Evolutionary conservation across 2,888 invertebrate species (phyloP), one percentile per base, ranked within the genome.

Genomic region (Conchocele bisecta): DNA sequence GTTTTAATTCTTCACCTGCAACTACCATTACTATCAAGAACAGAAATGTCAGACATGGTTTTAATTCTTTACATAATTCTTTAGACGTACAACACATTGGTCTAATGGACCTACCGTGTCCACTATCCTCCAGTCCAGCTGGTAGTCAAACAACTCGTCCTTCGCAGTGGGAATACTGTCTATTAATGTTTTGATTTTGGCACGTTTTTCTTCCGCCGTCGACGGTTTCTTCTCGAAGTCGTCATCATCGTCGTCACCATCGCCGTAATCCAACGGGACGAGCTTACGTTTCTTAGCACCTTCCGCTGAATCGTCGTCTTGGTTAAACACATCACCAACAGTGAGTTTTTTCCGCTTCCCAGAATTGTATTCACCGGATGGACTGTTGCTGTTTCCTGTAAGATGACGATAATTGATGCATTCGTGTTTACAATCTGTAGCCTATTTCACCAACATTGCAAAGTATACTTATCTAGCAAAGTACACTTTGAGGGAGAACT

Each of bases 101-200:
- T n/a, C n/a, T n/a, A n/a, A n/a, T n/a, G n/a, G n/a, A n/a, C n/a
- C 60, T 90, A 94, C 94, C 90, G 93, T 93, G 89, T 95, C 95
- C 42, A 95, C 94, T 81, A 96, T 95, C 70, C 94, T 94, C 95
- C 97, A 98, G 91, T 98, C 98, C 58, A 99, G 94, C 85, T 95
- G 95, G 92, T 96, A 98, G 80, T 95, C 96, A 92, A 99, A 99
- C 79, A 99, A 93, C 87, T 97, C 97, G 75, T 96, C 96, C 93
- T 99, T 99, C 90, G 96, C 97, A 9, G 98, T 99, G 70, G 99
- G 99, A 89, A 99, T 99, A 93, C 96, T 96, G 92, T 98, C 98
- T 89, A 99, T 99, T 83, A 99, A 94, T 78, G 96, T 96, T 93
- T 99, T 99, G 86, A 99, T 98, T 92, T 97, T 95, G 87, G 96